Evolutionary conservation across 2,888 invertebrate species (phyloP).

Genomic region (Silvanus unidentatus): DNA sequence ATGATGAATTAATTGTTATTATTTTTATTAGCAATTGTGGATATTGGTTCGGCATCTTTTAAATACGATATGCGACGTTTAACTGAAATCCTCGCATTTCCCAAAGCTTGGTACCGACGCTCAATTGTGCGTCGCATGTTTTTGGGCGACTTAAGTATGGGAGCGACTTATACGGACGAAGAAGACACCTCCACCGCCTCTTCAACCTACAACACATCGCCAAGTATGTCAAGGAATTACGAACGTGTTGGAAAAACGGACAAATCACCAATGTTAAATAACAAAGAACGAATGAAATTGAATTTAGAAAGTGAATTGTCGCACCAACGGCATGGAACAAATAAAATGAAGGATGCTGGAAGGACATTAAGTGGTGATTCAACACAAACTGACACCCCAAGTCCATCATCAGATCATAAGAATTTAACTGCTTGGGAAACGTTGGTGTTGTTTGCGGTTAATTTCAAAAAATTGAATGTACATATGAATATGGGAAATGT

Average conservation of each 20-base stretch:
- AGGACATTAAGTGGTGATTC: slow-evolving; percentile 53
- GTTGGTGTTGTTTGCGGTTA: slow-evolving; percentile 89
- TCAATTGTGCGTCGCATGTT: slow-evolving; percentile 89
- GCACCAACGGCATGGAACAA: slow-evolving; percentile 41
- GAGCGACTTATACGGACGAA: slow-evolving; percentile 39
- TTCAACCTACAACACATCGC: slow-evolving; percentile 23
- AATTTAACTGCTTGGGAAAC: slow-evolving; percentile 88
- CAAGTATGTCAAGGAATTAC: slow-evolving; percentile 25
- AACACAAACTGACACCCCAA: slow-evolving; percentile 47
- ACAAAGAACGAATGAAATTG: slow-evolving; percentile 53
- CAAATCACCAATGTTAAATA: slow-evolving; percentile 41
- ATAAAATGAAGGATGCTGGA: slow-evolving; percentile 51
- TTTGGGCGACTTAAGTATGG: slow-evolving; percentile 82
- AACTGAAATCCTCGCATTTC: slow-evolving; percentile 95
- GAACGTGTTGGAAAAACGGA: slow-evolving; percentile 22
- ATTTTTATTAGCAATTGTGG: slow-evolving; percentile 88
- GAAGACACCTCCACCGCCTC: slow-evolving; percentile 24
- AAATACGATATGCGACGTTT: slow-evolving; percentile 98
- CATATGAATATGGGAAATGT: slow-evolving; percentile 99
- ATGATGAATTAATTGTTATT: slow-evolving; percentile 13
- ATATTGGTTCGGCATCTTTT: slow-evolving; percentile 93
- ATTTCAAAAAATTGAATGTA: slow-evolving; percentile 92
- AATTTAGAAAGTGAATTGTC: slow-evolving; percentile 50
- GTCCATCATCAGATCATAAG: slow-evolving; percentile 56
- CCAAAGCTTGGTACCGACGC: slow-evolving; percentile 96